A percentile compares a stretch with the other conserved stretches of the same genome.
phyloP scores from a whole-genome alignment of 2,797 vertebrate genomes.

The Acrossocheilus wenchowensis region DNA sequence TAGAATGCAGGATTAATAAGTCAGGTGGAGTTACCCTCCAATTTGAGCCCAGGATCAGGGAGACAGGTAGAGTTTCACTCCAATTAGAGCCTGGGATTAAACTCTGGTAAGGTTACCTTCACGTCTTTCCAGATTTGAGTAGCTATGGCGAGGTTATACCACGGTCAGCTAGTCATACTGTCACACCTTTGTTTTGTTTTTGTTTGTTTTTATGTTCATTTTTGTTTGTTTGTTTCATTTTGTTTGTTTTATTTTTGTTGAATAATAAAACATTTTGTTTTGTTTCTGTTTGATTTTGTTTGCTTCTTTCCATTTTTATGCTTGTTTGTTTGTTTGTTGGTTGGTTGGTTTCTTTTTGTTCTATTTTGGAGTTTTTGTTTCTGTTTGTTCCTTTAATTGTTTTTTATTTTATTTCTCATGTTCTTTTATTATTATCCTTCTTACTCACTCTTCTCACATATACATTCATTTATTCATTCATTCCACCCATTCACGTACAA shows the following conservation, averaged over 20 bases:
- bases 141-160: constrained; percentile 63
- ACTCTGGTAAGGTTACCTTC: constrained; percentile 72
- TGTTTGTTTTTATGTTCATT: not conserved
- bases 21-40: constrained; percentile 63
- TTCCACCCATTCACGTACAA: constrained; percentile 47
- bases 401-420: not conserved
- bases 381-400: not conserved
- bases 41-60: constrained; percentile 67
- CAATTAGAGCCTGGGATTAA: constrained; percentile 74
- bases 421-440: not conserved
- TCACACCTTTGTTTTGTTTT: constrained; percentile 30
- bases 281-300: not conserved
- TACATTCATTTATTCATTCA: constrained; percentile 39
- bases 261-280: not conserved
- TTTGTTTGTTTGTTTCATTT: not conserved
- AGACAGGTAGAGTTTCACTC: constrained; percentile 67
- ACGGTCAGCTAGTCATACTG: constrained; percentile 62
- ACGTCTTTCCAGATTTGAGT: constrained; percentile 59
- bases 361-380: not conserved
- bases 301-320: not conserved
- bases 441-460: constrained; percentile 9
- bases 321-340: not conserved
- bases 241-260: constrained; percentile 4
- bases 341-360: not conserved
- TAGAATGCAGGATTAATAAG: constrained; percentile 69